phyloP scores from a whole-genome alignment of 2,797 vertebrate genomes.

The Siniperca scherzeri region DNA sequence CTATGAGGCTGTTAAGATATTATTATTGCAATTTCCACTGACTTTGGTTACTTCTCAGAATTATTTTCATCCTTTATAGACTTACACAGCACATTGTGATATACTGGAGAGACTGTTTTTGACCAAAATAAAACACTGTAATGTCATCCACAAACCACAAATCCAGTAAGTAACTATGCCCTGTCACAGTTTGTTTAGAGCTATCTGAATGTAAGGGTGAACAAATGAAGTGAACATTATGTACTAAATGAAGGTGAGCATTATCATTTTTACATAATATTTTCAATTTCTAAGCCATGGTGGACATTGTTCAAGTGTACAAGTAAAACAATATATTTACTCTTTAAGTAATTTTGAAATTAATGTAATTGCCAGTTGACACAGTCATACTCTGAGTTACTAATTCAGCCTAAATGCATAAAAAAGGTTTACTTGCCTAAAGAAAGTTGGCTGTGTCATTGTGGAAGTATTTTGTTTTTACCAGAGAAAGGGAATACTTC shows the following conservation, averaged over 20 bases:
- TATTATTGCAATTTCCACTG: neutral
- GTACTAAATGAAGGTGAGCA: neutral
- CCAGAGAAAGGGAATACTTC: neutral
- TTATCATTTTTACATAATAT: neutral
- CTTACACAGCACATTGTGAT: neutral
- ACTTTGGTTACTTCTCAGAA: neutral
- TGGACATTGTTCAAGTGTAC: neutral
- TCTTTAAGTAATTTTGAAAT: neutral
- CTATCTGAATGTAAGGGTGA: neutral
- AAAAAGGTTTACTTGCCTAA: neutral
- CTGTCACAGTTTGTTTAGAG: neutral
- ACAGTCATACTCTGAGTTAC: neutral
- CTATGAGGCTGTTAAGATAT: neutral
- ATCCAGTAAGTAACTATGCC: neutral
- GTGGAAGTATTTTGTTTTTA: neutral
- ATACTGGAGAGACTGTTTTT: neutral
- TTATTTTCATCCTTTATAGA: slow-evolving; percentile 6
- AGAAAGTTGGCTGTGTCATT: neutral
- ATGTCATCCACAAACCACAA: slow-evolving; percentile 3
- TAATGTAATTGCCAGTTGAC: neutral
- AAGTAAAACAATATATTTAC: neutral
- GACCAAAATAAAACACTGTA: neutral
- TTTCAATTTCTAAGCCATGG: neutral
- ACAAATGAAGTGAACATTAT: neutral
- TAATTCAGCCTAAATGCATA: neutral